Evolutionary conservation across 2,888 invertebrate genomes (phyloP).

Genomic region (Ligdia adustata): DNA sequence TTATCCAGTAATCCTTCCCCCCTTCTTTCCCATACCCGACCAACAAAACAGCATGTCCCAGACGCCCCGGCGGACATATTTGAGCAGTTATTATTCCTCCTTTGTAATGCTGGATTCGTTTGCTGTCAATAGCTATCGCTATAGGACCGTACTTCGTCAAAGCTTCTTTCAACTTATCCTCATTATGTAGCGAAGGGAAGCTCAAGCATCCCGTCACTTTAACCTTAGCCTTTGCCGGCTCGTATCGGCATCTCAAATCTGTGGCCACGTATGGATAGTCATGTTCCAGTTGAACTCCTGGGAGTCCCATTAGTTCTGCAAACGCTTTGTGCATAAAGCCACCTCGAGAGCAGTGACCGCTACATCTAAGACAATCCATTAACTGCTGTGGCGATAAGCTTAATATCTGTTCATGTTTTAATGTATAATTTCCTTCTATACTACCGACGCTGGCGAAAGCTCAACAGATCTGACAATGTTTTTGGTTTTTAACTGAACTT

Average conservation of each 20-base stretch:
- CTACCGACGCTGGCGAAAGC: not conserved
- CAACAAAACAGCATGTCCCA: not conserved
- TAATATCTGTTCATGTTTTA: not conserved
- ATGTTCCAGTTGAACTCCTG: not conserved
- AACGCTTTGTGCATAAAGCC: not conserved
- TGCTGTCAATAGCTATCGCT: not conserved
- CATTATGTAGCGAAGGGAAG: not conserved
- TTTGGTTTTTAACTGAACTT: not conserved
- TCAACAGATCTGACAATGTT: not conserved
- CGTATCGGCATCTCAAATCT: not conserved
- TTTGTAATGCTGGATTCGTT: not conserved
- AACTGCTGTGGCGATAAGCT: not conserved
- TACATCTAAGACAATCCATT: not conserved
- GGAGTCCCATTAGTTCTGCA: not conserved
- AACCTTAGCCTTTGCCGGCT: not conserved
- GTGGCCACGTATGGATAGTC: not conserved
- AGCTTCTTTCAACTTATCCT: not conserved
- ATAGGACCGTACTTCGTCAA: not conserved
- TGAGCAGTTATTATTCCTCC: not conserved
- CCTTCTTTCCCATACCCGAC: not conserved
- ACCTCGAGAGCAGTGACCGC: not conserved
- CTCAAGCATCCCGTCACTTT: not conserved
- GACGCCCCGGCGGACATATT: not conserved
- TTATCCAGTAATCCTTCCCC: not conserved
- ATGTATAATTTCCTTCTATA: not conserved